These are phyloP conservation scores for Anadara kagoshimensis DNA, from an alignment of 1,140 invertebrate species.

Conservation along the genomic window DNA sequence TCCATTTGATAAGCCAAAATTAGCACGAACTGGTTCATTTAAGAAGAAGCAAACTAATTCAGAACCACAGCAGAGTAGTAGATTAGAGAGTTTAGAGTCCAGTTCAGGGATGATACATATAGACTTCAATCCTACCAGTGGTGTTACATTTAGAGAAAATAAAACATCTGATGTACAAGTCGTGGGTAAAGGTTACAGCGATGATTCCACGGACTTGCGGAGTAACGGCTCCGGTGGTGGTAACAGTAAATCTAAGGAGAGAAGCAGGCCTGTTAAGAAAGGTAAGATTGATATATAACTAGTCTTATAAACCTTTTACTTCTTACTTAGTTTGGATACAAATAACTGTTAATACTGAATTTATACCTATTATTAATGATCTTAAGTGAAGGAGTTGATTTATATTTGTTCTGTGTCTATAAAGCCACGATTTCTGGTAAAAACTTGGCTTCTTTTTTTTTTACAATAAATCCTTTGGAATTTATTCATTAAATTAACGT, in stretches of 20 bases:
- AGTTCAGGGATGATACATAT: constrained; percentile 50
- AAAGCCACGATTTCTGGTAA: too few species aligned
- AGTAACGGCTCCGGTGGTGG: too few species aligned
- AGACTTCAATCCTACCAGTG: constrained; percentile 69
- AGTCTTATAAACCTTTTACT: too few species aligned
- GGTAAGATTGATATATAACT: too few species aligned
- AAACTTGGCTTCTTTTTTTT: too few species aligned
- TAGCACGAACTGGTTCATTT: constrained; percentile 56
- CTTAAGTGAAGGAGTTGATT: too few species aligned
- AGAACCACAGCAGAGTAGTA: neutral
- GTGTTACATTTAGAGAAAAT: constrained; percentile 70
- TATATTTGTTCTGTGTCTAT: too few species aligned
- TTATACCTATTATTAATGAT: too few species aligned
- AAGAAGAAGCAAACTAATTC: neutral
- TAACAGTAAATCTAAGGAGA: neutral
- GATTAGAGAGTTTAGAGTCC: constrained; percentile 35
- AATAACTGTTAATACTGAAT: too few species aligned
- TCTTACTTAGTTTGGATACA: too few species aligned
- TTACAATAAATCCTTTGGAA: too few species aligned
- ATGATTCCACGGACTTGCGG: constrained; percentile 45
- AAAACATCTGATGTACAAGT: constrained; percentile 69
- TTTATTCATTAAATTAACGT: too few species aligned
- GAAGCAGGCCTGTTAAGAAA: neutral
- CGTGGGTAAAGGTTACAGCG: constrained; percentile 69
- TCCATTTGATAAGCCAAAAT: constrained; percentile 56